These are phyloP conservation scores for Asbolus verrucosus DNA, from an alignment of 1,140 invertebrate species.

Conservation along the genomic window DNA sequence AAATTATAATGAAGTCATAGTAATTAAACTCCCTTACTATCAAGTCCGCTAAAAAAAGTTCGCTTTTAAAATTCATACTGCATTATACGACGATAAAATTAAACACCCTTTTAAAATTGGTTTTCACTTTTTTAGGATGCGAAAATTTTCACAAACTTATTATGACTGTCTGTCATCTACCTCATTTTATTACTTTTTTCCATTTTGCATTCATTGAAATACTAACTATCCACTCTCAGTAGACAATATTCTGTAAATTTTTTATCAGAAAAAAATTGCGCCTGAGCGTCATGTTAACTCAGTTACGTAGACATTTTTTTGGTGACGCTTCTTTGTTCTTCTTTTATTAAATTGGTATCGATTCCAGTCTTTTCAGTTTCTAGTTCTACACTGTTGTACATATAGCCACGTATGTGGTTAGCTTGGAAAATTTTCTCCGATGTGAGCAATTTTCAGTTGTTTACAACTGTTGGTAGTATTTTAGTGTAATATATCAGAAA, in stretches of 20 bases:
- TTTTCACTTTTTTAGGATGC: background rate
- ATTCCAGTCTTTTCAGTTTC: background rate
- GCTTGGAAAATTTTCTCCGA: no score
- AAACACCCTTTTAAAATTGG: no score
- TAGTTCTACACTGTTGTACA: no score
- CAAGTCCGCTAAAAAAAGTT: constrained; percentile 4
- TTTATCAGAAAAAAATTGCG: background rate
- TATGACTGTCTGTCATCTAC: background rate
- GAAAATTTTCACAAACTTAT: constrained; percentile 3
- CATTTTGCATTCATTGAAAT: constrained; percentile 17
- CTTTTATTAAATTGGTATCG: constrained; percentile 17
- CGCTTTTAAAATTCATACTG: background rate
- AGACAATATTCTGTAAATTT: constrained; percentile 29
- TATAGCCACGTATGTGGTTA: no score
- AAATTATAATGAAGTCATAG: background rate
- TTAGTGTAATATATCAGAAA: no score
- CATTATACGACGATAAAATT: background rate
- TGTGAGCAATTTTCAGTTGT: no score
- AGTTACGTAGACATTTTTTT: constrained; percentile 25
- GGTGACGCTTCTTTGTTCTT: constrained; percentile 25
- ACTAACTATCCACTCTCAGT: constrained; percentile 24
- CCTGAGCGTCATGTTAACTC: constrained; percentile 22
- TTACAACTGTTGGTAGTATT: no score
- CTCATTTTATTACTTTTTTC: constrained; percentile 20
- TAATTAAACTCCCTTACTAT: constrained; percentile 11